Evolutionary conservation across 2,113 vertebrate genomes (phyloP).

Genomic region (Albula glossodonta): DNA sequence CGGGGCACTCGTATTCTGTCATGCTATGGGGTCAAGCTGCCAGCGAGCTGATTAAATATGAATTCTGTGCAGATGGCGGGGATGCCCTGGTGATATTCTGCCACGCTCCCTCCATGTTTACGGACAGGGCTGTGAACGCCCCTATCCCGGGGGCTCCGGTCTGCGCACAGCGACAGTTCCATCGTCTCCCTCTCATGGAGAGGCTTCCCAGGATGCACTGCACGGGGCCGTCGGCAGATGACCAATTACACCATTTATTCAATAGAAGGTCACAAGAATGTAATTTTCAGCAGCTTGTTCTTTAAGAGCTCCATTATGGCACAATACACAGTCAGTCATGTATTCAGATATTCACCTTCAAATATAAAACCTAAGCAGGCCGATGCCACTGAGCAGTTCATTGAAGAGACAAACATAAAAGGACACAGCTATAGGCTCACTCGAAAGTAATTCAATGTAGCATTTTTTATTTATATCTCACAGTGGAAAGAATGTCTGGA

Average conservation of each 20-base stretch:
- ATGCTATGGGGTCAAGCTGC: background rate
- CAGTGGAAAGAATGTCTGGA: background rate
- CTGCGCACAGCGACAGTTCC: too few relatives aligned
- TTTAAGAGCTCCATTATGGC: background rate
- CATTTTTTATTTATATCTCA: background rate
- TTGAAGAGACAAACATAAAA: background rate
- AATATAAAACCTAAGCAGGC: background rate
- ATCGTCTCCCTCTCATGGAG: background rate
- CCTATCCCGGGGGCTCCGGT: too few relatives aligned
- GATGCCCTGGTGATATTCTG: background rate
- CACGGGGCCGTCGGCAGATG: background rate
- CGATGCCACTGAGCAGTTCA: background rate
- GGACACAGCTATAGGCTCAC: background rate
- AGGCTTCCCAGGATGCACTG: background rate
- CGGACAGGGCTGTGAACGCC: background rate
- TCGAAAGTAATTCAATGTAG: background rate
- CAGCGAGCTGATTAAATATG: background rate
- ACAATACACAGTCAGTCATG: background rate
- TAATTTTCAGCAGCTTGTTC: background rate
- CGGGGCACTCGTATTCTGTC: background rate
- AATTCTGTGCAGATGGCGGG: constrained; percentile 8
- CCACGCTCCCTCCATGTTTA: too few relatives aligned
- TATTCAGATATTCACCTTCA: background rate
- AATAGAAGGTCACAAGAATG: background rate
- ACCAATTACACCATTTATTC: background rate